phyloP scores from a whole-genome alignment of 1,140 invertebrate genomes.

The Drosophila gunungcola region DNA sequence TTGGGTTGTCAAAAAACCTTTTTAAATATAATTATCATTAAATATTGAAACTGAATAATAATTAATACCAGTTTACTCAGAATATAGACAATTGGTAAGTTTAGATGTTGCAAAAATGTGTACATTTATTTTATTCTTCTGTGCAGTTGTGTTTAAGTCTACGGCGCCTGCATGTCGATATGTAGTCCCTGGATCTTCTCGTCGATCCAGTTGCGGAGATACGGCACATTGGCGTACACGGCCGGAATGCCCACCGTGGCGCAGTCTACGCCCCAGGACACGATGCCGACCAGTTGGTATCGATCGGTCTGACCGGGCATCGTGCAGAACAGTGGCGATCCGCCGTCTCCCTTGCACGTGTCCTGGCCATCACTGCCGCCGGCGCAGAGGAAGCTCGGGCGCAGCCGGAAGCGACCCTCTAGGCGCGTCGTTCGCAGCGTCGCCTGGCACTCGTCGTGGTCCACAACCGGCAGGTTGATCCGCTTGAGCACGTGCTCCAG shows the following conservation, averaged over 20 bases:
- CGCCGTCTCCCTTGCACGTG: conserved; percentile 88
- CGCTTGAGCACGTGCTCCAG: conserved; percentile 85
- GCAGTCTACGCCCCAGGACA: conserved; percentile 86
- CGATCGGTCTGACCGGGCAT: conserved; percentile 84
- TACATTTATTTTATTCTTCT: conserved; percentile 4
- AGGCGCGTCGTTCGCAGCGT: conserved; percentile 87
- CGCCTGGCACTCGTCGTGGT: conserved; percentile 86
- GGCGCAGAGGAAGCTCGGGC: conserved; percentile 87
- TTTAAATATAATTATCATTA: no score
- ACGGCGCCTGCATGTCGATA: conserved; percentile 13
- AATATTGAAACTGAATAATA: no score
- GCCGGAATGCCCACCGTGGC: conserved; percentile 88
- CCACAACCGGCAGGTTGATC: conserved; percentile 88
- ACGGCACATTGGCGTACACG: conserved; percentile 89
- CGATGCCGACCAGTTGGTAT: conserved; percentile 88
- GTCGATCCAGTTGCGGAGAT: conserved; percentile 87
- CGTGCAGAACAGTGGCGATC: conserved; percentile 88
- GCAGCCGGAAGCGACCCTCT: conserved; percentile 87
- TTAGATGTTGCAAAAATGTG: not conserved
- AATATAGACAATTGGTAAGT: not conserved
- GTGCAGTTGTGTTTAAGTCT: not conserved
- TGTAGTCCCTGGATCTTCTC: conserved; percentile 45
- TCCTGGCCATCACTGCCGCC: conserved; percentile 89
- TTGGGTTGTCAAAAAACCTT: no score
- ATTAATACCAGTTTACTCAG: no score